Evolutionary conservation across 2,113 vertebrate genomes (phyloP), one percentile per base, ranked within the genome.

Genomic region (Chauna torquata): DNA sequence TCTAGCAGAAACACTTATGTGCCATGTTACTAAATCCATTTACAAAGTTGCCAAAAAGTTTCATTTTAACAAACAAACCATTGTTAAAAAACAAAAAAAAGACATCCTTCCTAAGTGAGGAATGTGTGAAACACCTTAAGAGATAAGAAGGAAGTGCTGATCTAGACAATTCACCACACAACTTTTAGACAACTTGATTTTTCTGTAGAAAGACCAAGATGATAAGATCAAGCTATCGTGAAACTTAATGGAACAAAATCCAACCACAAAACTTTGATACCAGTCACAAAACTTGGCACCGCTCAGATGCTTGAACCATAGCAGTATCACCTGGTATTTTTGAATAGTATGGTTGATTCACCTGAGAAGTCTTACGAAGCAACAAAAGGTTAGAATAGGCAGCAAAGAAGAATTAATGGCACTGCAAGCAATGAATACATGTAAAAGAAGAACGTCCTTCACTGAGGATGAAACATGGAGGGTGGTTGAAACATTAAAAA

Each of bases 51-150:
- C 13, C 36, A 80, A 45, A 71, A 83, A 81, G 72, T 36, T 6
- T 49, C 28, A 32, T 58, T 81, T 88, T 65, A 92, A 74, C 16
- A 66, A 69, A 32, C 9, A 65, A 93, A 82, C 68, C 25, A 54
- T 16, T 45, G n/a, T 45, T 75, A 50, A 52, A 12, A 42, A 30
- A 42, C 12, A 44, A 20, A 61, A n/a, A 66, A 88, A 90, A 69
- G n/a, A 44, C 0, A 0, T 49, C 24, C 34, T 83, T 28, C 11
- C 28, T 83, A 18, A 54, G 5, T 20, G 49, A 92, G 16, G 12
- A n/a, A 83, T 3, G 0, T 20, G 34, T 19, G 38, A 82, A 71
- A 84, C 5, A 44, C n/a, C 22, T 75, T 28, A 55, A 79, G 27
- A 82, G 68, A n/a, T 24, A 71, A 74, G 64, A 72, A 77, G 69